Evolutionary conservation across 2,797 vertebrate species (phyloP), one percentile per base, ranked within the genome.

Genomic region (Sorex maritimensis): DNA sequence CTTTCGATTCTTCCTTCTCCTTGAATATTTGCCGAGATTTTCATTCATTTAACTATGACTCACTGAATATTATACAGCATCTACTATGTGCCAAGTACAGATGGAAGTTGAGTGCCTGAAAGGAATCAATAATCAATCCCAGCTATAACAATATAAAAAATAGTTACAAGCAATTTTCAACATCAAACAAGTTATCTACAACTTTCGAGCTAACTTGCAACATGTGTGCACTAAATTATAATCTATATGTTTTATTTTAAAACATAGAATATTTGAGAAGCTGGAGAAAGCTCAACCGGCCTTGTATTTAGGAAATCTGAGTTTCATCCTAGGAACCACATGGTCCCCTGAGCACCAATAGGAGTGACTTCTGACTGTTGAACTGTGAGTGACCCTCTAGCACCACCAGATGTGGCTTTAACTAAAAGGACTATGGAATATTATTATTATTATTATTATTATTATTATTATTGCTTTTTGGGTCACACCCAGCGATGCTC

Each of bases 151-250:
- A 46, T 21, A 83, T 17, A 9, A 55, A 79, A 82, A 58, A 83
- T 23, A 75, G n/a, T 58, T 65, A 73, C 0, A 52, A 46, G 38
- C 21, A 10, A 1, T 80, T 88, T 79, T 92, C 65, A 68, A 94
- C 46, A 61, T 61, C 58, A 61, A 61, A 78, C 0, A 52, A 38
- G 38, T 13, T 15, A 1, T 80, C 86, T 79, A 91, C 65, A 68
- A 94, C 52, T 38, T 77, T 61, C 81, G 55, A 79, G 49, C 49
- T 86, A 68, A 23, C 73, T 74, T 68, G 11, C 38, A 52, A 72
- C 83, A 61, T 52, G 58, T 13, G 75, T 0, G 3, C 19, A 15
- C 19, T 80, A 67, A n/a, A 61, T 92, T 77, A 12, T 44, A 81
- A 68, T 85, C 52, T 85, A 38, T 2, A 19, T 41, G 46, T 83